Percentiles rank a stretch among this genome's conserved stretches.
Evolutionary conservation across 2,888 invertebrate species (phyloP).

Genomic region (Craniophora ligustri): DNA sequence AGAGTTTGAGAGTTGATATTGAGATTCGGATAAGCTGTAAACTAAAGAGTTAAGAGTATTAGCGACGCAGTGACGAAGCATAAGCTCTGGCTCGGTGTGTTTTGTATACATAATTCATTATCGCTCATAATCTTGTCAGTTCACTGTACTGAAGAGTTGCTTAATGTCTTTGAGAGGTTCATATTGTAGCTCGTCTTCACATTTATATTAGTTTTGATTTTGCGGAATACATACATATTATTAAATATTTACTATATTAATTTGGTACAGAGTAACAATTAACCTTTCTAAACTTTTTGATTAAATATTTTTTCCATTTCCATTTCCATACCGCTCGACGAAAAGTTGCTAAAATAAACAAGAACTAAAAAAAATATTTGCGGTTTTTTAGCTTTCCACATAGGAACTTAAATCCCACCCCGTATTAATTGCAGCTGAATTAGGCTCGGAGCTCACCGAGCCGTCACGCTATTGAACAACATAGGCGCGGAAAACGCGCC

Average conservation of each 20-base stretch:
- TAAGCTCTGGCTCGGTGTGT: not conserved
- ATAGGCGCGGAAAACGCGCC: conserved; percentile 44
- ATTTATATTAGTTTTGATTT: too few species aligned
- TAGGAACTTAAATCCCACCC: conserved; percentile 1
- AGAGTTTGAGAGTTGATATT: too few species aligned
- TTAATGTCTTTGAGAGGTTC: too few species aligned
- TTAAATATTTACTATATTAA: too few species aligned
- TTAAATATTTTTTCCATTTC: not conserved
- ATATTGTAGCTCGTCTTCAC: too few species aligned
- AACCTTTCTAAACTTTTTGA: not conserved
- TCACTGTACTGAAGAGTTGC: not conserved
- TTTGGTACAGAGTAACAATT: too few species aligned
- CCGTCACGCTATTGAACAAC: conserved; percentile 54
- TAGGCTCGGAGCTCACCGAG: conserved; percentile 8
- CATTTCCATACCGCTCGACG: not conserved
- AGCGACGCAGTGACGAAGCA: not conserved
- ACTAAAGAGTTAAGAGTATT: not conserved
- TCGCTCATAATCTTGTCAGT: not conserved
- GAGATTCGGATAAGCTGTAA: not conserved
- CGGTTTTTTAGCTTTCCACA: not conserved
- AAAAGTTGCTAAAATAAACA: not conserved
- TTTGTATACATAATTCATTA: not conserved
- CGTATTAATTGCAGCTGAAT: conserved; percentile 12
- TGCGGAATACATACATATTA: too few species aligned
- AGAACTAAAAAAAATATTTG: not conserved